Evolutionary conservation across 2,113 vertebrate species (phyloP), one percentile per base, ranked within the genome.

Genomic region (Oxyruncus cristatus): DNA sequence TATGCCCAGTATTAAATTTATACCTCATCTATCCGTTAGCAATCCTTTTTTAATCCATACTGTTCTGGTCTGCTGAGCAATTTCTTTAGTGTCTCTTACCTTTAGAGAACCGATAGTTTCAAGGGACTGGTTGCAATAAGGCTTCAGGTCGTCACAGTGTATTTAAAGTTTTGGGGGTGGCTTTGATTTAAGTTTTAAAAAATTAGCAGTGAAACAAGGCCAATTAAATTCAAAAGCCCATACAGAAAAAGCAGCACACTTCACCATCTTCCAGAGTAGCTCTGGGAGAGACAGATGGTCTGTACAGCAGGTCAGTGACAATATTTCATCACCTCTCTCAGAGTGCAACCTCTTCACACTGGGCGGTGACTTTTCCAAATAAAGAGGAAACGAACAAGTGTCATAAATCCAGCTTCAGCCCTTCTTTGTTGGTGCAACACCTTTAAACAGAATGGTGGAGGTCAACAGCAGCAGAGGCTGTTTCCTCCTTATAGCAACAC

Each of bases 201-300:
- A 66, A 30, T 21, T 21, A 81, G 27, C 53, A 91, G 41, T 33
- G 53, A 72, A 49, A 87, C 61, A 92, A 89, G 49, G 70, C 37
- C 11, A 97, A 89, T 61, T 79, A 95, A 89, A 84, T 41, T 2
- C 71, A 75, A 90, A 95, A 78, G 44, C 28, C 67, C 32, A 53
- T 56, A 65, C 20, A 90, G 67, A 86, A 63, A 70, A 86, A 93
- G 53, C 56, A 94, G 74, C 15, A 68, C 1, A 4, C 21, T 84
- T 89, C 72, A 66, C 71, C 59, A 44, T 80, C 80, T 49, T 91
- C 72, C 70, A 82, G 61, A 81, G 66, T 21, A 86, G 85, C 76
- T 73, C 92, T 91, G 53, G 3, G 5, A 93, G 79, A 96, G 93
- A 93, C 88, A 96, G 93, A 92, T 91, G 95, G 95, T 86, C 80